Evolutionary conservation across 2,888 invertebrate species (phyloP), one percentile per base, ranked within the genome.

Genomic region (Troglohyphantes excavatus): DNA sequence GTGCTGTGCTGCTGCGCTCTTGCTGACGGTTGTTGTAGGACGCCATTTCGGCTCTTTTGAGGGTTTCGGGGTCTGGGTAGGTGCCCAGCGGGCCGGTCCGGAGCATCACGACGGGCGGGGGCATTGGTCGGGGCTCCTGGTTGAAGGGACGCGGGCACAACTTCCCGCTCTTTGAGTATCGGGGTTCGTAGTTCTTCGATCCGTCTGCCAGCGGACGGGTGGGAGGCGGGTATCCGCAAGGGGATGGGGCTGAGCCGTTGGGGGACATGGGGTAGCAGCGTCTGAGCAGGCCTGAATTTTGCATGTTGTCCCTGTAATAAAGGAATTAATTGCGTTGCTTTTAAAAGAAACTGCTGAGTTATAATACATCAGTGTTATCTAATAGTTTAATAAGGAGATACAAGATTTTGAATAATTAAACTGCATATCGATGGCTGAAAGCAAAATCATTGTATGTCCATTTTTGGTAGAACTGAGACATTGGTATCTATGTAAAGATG

Each of bases 141-240:
- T 53, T 78, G 9, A 75, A n/a, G 0, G 81, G 61, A 5, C 88
- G 82, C 17, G 75, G 72, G 17, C 33, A 53, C 27, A 83, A 19
- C 21, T 83, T 89, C 7, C 89, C 89, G 61, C 89, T 89, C 53
- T 84, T 83, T 7, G 89, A 78, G 26, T 89, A 89, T 6, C 89
- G 46, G n/a, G 89, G 89, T 23, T 89, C 89, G 26, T 78, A 89
- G 46, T 29, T 61, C 2, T 39, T 39, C 2, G 75, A 19, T 19
- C 73, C 81, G 39, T 82, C 43, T 11, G 39, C 33, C 2, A 72
- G n/a, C 3, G 75, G 17, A 9, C 67, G 53, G 19, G 83, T 39
- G 6, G 70, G 7, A 5, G 73, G 39, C 0, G 83, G 70, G 70
- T 68, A 76, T 5, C 53, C 76, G 17, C 33, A 11, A 26, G 68